Evolutionary conservation across 2,888 invertebrate species (phyloP).

Genomic region (Baronia brevicornis): DNA sequence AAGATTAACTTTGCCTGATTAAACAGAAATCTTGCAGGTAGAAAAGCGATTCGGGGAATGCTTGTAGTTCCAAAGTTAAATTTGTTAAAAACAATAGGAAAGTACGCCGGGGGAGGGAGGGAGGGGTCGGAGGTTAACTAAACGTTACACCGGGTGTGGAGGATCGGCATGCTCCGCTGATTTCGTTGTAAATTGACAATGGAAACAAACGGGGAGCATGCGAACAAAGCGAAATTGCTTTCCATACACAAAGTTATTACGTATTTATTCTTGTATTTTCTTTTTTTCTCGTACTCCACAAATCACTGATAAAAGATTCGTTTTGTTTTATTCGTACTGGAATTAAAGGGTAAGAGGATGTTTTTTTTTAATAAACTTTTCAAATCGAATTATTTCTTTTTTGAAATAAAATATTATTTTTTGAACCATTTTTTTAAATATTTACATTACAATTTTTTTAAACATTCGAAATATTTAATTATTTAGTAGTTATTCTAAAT

Average conservation of each 20-base stretch:
- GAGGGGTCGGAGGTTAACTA: not conserved
- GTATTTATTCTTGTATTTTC: not conserved
- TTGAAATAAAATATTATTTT: too few species aligned
- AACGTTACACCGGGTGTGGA: not conserved
- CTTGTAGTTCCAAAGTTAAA: slow-evolving; percentile 4
- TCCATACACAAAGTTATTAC: slow-evolving; percentile 4
- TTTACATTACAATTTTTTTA: too few species aligned
- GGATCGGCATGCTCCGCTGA: slow-evolving; percentile 1
- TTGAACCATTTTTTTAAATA: too few species aligned
- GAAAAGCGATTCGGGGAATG: slow-evolving; percentile 3
- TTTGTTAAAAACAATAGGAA: slow-evolving; percentile 12
- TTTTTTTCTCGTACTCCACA: not conserved
- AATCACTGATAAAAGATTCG: not conserved
- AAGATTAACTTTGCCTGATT: slow-evolving; percentile 10
- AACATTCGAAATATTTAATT: too few species aligned
- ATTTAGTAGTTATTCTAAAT: too few species aligned
- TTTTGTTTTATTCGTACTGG: not conserved
- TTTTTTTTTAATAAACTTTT: too few species aligned
- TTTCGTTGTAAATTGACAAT: slow-evolving; percentile 9
- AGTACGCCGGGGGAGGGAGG: not conserved
- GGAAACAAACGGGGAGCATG: slow-evolving; percentile 1
- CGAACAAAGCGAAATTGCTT: slow-evolving; percentile 7
- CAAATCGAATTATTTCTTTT: too few species aligned
- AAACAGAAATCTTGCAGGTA: slow-evolving; percentile 9
- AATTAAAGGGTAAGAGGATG: too few species aligned